Conservation (phyloP, 1,140 invertebrate genomes). For the Thaumatotibia leucotreta region DNA sequence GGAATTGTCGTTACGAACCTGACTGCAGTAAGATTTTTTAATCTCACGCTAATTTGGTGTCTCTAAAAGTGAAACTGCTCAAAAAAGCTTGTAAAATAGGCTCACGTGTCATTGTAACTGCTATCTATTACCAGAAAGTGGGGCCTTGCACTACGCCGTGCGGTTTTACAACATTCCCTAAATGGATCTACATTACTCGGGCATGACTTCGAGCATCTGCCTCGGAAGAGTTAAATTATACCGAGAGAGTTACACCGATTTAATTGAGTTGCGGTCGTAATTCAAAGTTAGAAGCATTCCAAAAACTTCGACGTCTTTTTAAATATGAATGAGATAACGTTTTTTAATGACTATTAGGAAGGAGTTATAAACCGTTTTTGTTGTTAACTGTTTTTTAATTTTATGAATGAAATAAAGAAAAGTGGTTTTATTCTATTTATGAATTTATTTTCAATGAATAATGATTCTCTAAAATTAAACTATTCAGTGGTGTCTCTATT, state of each 20-base stretch:
- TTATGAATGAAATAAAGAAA: background rate
- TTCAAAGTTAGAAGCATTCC: background rate
- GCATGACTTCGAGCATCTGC: background rate
- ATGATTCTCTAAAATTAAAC: no score
- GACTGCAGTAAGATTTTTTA: no score
- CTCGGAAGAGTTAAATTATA: background rate
- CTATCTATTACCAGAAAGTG: constrained; percentile 41
- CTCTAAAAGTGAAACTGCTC: no score
- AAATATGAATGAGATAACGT: background rate
- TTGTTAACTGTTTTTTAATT: background rate
- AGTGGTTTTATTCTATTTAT: no score
- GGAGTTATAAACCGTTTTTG: background rate
- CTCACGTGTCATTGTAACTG: no score
- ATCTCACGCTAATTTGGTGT: no score
- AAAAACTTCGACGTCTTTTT: background rate
- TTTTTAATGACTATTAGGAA: background rate
- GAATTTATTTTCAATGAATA: no score
- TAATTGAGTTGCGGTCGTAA: constrained; percentile 1
- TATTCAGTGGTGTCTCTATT: no score
- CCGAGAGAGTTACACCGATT: background rate
- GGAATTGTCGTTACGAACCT: no score
- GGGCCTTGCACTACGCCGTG: constrained; percentile 20
- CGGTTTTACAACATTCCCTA: constrained; percentile 48
- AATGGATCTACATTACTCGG: constrained; percentile 40
- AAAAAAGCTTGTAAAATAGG: no score